These are phyloP conservation scores for Entelurus aequoreus DNA, from an alignment of 2,113 vertebrate genomes.

Conservation along the genomic window DNA sequence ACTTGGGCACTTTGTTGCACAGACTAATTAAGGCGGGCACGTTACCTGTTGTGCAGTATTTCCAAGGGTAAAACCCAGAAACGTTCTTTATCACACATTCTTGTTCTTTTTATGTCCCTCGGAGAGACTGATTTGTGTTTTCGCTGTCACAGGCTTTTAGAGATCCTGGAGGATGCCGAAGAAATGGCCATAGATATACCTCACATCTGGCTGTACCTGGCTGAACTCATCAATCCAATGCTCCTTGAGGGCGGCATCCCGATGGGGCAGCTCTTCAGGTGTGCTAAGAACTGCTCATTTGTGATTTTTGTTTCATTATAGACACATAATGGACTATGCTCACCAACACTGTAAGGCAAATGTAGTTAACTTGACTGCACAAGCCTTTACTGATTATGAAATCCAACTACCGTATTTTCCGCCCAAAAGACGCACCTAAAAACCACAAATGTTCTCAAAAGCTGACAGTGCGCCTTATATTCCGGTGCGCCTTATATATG, in stretches of 20 bases:
- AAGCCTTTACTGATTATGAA: too few relatives aligned
- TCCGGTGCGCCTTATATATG: too few relatives aligned
- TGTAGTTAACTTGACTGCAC: too few relatives aligned
- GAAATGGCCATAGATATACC: constrained; percentile 98
- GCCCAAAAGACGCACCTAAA: too few relatives aligned
- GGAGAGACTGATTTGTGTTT: neutral
- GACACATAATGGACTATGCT: too few relatives aligned
- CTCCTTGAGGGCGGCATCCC: constrained; percentile 86
- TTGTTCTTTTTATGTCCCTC: neutral
- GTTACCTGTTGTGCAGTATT: constrained; percentile 83
- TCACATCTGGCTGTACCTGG: constrained; percentile 95
- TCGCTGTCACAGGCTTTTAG: constrained; percentile 72
- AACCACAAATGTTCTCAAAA: too few relatives aligned
- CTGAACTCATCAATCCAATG: constrained; percentile 87
- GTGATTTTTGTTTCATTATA: too few relatives aligned
- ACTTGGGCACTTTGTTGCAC: constrained; percentile 82
- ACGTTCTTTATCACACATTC: neutral
- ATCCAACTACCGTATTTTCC: too few relatives aligned
- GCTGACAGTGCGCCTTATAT: too few relatives aligned
- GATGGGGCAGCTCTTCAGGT: constrained; percentile 92
- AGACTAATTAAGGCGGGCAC: constrained; percentile 77
- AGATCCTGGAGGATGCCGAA: constrained; percentile 86
- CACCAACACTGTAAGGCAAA: too few relatives aligned
- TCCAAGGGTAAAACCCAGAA: constrained; percentile 78
- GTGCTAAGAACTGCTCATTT: constrained; percentile 2